Conservation (phyloP, 2,888 invertebrate species). For the Anthrax anthrax region DNA sequence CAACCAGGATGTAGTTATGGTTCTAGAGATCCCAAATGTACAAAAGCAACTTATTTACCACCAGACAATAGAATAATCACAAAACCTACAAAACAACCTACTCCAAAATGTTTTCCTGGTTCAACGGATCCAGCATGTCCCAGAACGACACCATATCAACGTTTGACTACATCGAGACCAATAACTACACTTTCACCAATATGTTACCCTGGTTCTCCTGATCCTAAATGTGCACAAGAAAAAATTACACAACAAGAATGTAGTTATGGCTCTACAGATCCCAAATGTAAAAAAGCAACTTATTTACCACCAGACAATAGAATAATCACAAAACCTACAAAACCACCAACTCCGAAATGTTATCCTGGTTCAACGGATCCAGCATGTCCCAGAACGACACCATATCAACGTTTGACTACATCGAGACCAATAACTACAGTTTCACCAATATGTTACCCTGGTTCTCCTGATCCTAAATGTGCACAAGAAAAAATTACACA, state of each 20-base stretch:
- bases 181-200: no score
- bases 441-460: slow-evolving; percentile 26
- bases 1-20: slow-evolving; percentile 6
- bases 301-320: neutral
- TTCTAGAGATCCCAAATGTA: slow-evolving; percentile 13
- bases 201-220: slow-evolving; percentile 25
- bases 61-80: no score
- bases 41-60: slow-evolving; percentile 7
- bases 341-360: slow-evolving; percentile 15
- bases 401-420: slow-evolving; percentile 13
- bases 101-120: no score
- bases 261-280: slow-evolving; percentile 37
- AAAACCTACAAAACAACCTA: neutral
- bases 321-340: slow-evolving; percentile 11
- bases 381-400: slow-evolving; percentile 20
- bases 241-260: slow-evolving; percentile 18
- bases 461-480: slow-evolving; percentile 23
- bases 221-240: slow-evolving; percentile 18
- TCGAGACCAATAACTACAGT: slow-evolving; percentile 21
- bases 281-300: slow-evolving; percentile 24
- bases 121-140: neutral
- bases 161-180: neutral
- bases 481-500: slow-evolving; percentile 3
- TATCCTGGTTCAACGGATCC: slow-evolving; percentile 28
- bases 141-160: neutral